phyloP scores from a whole-genome alignment of 2,113 vertebrate species.

The Osmerus mordax region DNA sequence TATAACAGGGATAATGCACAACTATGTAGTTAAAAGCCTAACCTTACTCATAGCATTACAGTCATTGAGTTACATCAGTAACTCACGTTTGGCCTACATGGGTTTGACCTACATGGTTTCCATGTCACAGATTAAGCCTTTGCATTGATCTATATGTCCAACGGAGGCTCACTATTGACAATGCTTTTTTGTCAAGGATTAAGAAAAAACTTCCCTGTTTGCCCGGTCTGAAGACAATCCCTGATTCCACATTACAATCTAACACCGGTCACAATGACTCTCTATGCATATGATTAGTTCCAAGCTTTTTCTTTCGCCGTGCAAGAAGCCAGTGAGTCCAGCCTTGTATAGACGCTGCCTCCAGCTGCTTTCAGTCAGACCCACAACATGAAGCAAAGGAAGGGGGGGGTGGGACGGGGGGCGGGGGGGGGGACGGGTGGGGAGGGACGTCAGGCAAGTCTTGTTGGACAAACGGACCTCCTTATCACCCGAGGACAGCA shows the following conservation, averaged over 20 bases:
- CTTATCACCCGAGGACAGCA: constrained; percentile 57
- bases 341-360: constrained; percentile 13
- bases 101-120: too few species aligned
- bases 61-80: constrained; percentile 18
- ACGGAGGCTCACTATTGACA: too few species aligned
- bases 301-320: constrained; percentile 23
- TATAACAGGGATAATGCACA: constrained; percentile 40
- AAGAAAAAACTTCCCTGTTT: too few species aligned
- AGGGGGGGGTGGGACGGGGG: not conserved
- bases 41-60: constrained; percentile 48
- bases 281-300: constrained; percentile 38
- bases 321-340: constrained; percentile 11
- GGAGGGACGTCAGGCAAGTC: not conserved
- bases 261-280: not conserved
- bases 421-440: constrained; percentile 5
- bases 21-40: constrained; percentile 50
- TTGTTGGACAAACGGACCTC: constrained; percentile 23
- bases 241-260: constrained; percentile 29
- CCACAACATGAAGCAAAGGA: constrained; percentile 9
- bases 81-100: constrained; percentile 11
- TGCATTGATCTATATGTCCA: too few species aligned
- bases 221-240: constrained; percentile 41
- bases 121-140: too few species aligned
- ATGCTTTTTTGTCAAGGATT: too few species aligned
- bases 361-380: constrained; percentile 1